A percentile compares a stretch with the other conserved stretches of the same genome.
Conservation (phyloP, 2,797 vertebrate species). For the Champsocephalus gunnari region DNA sequence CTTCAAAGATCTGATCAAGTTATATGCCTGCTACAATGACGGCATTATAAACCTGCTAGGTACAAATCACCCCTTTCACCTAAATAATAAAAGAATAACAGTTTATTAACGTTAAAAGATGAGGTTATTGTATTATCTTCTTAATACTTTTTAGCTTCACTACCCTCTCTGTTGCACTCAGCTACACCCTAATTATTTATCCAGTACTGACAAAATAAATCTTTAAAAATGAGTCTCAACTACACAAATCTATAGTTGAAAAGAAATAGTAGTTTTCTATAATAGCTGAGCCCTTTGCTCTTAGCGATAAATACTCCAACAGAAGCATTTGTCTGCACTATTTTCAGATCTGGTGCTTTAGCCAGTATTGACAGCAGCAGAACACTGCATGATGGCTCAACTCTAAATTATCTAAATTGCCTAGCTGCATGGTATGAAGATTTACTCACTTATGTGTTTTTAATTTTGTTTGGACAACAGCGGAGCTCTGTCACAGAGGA, state of each 20-base stretch:
- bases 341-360: background rate
- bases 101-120: background rate
- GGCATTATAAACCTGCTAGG: conserved; percentile 99
- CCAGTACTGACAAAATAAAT: background rate
- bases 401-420: background rate
- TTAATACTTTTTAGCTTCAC: background rate
- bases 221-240: background rate
- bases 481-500: background rate
- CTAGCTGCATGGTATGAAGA: too few species aligned
- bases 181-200: background rate
- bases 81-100: background rate
- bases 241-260: background rate
- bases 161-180: background rate
- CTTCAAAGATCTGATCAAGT: conserved; percentile 99
- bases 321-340: background rate
- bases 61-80: conserved; percentile 64
- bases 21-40: conserved; percentile 99
- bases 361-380: conserved; percentile 1
- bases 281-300: background rate
- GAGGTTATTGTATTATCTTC: background rate
- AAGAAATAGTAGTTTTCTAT: background rate
- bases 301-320: background rate
- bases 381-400: background rate
- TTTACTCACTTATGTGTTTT: background rate
- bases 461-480: background rate